Evolutionary conservation across 2,888 invertebrate species (phyloP), one percentile per base, ranked within the genome.

Genomic region (Carcina quercana): DNA sequence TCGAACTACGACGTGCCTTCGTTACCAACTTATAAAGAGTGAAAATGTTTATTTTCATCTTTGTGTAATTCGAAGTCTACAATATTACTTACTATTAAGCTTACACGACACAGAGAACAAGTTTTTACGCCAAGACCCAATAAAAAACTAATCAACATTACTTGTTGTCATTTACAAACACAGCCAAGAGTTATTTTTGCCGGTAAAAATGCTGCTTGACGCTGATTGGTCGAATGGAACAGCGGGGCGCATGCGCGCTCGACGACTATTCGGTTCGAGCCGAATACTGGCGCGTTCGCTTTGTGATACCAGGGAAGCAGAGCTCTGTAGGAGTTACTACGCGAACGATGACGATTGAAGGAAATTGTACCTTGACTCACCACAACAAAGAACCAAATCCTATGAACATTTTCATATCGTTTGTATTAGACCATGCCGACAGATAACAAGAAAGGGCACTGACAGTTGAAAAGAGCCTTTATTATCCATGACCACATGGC

Each of bases 281-380:
- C 79, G 73, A 79, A 80, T 79, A 82, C 79, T 83, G 83, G 83
- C 83, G 82, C 80, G 79, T 75, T 82, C 67, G 54, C 63, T 64
- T 59, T 60, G 59, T 82, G 78, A 74, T 82, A 83, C 83, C 73
- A 83, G 82, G 82, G 72, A 69, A 55, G 55, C 82, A 83, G 80
- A 61, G 62, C 64, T 62, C 50, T 66, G 79, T 75, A 82, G 82
- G 82, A 83, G 82, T 80, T 71, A 43, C 54, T 55, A 38, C 38
- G 46, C 51, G 50, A 41, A 34, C 34, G 25, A 29, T n/a, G n/a
- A n/a, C 25, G 34, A 47, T 38, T 19, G 28, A 17, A 7, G 5
- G 24, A 66, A 49, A 47, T 38, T 54, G 35, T 32, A 40, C 59
- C 43, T 41, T 67, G 55, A 27, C 0, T 0, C 2, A 0, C 17